Evolutionary conservation across 2,888 invertebrate genomes (phyloP), one percentile per base, ranked within the genome.

Genomic region (Nebria salina): DNA sequence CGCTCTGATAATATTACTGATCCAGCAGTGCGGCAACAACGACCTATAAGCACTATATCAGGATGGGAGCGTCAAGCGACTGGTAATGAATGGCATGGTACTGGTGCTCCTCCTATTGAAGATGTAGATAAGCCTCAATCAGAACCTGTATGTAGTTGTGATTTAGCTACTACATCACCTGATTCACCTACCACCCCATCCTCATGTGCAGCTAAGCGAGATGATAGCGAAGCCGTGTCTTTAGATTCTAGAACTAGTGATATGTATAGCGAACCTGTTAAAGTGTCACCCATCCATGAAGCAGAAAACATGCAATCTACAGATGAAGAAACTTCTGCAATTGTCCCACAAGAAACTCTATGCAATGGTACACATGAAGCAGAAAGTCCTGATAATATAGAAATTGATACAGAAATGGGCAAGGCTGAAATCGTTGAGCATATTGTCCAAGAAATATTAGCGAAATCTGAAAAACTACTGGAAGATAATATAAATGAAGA

Each of bases 41-140:
- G 96, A 72, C 98, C 98, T 20, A 97, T 98, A 84, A 97, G 97
- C 88, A 98, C 98, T 73, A 98, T 98, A 86, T 98, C 97, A 0
- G 98, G 98, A 79, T 96, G 96, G 96, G 96, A 97, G 87, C 93
- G 95, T 65, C 94, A 92, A 82, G 85, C 90, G 85, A 34, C 78
- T 25, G 78, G 75, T 11, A 64, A 84, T 0, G 80, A 80, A 75
- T 80, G 80, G 80, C 75, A 80, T 20, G 72, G 66, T 25, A 72
- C 25, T 34, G 77, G 74, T 6, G 72, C 65, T 1, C 76, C 78
- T 41, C 54, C 75, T 9, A 80, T 80, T 9, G 80, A 80, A 15
- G 88, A 84, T 83, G 85, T 73, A 43, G 82, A 84, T 15, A 88
- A 87, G 75, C 86, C 87, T 77, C 88, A 88, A 82, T 88, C 88